These are phyloP conservation scores for Melanerpes aurifrons DNA, from an alignment of 2,113 vertebrate genomes.

Conservation along the genomic window DNA sequence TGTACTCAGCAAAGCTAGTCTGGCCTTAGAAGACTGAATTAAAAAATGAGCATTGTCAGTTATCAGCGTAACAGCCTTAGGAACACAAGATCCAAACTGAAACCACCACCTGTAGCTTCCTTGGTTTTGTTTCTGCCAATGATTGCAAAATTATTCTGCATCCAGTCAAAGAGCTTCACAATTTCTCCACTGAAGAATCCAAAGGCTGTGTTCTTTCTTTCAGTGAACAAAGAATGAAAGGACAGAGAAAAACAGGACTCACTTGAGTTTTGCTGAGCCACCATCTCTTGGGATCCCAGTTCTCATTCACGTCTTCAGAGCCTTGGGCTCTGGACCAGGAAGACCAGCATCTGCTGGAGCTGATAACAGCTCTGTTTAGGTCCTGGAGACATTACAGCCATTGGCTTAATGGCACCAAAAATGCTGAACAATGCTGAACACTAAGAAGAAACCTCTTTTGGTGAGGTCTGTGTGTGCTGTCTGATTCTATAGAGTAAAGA, in stretches of 20 bases:
- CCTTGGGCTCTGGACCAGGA: too few species aligned
- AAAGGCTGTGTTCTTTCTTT: neutral
- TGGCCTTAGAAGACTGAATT: neutral
- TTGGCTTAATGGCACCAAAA: neutral
- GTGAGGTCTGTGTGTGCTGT: neutral
- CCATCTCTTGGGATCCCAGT: too few species aligned
- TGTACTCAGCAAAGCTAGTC: neutral
- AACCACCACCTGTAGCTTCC: neutral
- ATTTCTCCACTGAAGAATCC: neutral
- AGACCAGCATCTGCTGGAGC: too few species aligned
- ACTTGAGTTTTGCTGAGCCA: neutral
- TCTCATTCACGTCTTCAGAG: too few species aligned
- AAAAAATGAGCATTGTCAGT: neutral
- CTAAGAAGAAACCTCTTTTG: neutral
- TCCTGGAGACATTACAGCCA: neutral
- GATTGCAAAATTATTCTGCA: accelerated
- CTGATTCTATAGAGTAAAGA: neutral
- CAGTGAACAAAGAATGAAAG: neutral
- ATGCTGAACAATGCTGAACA: neutral
- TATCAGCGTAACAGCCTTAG: neutral
- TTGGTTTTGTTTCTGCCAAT: neutral
- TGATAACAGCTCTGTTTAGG: neutral
- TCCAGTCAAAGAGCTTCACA: neutral
- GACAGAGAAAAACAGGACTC: neutral
- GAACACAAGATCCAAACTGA: neutral